Base-by-base conservation (phyloP, 2,888 invertebrate species). In the Sarcophaga variegata region DNA sequence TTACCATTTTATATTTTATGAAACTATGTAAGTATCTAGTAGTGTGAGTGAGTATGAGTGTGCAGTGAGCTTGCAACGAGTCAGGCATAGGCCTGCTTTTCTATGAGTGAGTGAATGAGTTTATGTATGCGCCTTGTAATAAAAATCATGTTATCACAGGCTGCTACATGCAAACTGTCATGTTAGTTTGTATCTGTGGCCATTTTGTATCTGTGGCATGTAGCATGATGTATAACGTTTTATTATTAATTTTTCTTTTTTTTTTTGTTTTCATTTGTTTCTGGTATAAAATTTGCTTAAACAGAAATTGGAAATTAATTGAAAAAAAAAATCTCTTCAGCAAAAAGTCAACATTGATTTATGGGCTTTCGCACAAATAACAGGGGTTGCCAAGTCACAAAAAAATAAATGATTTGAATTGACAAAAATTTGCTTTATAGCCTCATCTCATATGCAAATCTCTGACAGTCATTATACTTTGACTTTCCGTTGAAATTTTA, bases 221-320 rank as follows among this genome's bases (percentile, higher is more conserved):
- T 69, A 66, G 71, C 59, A 62, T 12, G n/a, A 20, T 11, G n/a
- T 66, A 49, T 49, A 75, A 49, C 54, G 14, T 54, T 54, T 54
- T 54, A 54, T 54, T 54, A 54, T 17, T 49, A 49, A 2, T 49
- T 49, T 14, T 49, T 14, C 0, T 49, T 17, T 14, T 54, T 14
- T 0, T 14, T 2, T 63, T 45, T 72, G 12, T 22, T 22, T 22
- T 22, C 74, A 69, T 70, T 59, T 78, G 81, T 69, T 62, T 78
- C 12, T 37, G 37, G 37, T 62, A 45, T 17, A 77, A 67, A 77
- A 67, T 62, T 62, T 78, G 72, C 67, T 78, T n/a, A 78, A 67
- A 67, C 69, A 45, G 76, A 82, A 82, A 84, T 79, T 84, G 79
- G 76, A 84, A 82, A 77, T 72, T 87, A 82, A 87, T 82, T 87